Conservation (phyloP, 2,888 invertebrate species). For the Cynaeus angustus region DNA sequence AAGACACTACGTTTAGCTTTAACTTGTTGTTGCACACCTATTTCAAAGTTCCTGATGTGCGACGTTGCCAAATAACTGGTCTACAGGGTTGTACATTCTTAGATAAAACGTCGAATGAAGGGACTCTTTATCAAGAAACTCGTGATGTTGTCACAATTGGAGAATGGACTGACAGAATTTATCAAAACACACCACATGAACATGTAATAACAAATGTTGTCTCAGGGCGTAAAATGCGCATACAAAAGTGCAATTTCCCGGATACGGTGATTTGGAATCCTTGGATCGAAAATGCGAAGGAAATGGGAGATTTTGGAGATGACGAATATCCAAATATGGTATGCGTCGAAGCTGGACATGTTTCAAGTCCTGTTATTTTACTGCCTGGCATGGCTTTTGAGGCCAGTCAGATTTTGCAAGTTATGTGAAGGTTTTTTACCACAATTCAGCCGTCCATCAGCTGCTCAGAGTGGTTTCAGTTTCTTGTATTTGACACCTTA, state of each 20-base stretch:
- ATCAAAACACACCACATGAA: slow-evolving; percentile 94
- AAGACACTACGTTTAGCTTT: slow-evolving; percentile 92
- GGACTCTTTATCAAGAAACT: slow-evolving; percentile 90
- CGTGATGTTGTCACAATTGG: slow-evolving; percentile 91
- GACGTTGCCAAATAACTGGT: slow-evolving; percentile 93
- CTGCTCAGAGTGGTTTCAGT: slow-evolving; percentile 38
- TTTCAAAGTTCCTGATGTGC: slow-evolving; percentile 95
- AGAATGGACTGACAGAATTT: slow-evolving; percentile 95
- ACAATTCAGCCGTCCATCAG: slow-evolving; percentile 44
- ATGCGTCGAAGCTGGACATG: slow-evolving; percentile 95
- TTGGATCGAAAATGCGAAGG: slow-evolving; percentile 94
- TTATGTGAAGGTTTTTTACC: slow-evolving; percentile 70
- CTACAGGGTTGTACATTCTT: slow-evolving; percentile 87
- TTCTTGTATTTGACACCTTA: slow-evolving; percentile 35
- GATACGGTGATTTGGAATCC: slow-evolving; percentile 99
- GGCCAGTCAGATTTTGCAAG: slow-evolving; percentile 92
- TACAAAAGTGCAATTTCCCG: slow-evolving; percentile 95
- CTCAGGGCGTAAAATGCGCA: slow-evolving; percentile 92
- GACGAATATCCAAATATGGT: slow-evolving; percentile 98
- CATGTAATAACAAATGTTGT: slow-evolving; percentile 95
- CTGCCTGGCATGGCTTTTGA: slow-evolving; percentile 94
- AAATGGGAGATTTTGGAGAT: slow-evolving; percentile 96
- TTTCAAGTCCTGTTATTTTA: slow-evolving; percentile 89
- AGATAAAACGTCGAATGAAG: slow-evolving; percentile 85
- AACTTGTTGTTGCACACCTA: slow-evolving; percentile 95